Evolutionary conservation across 2,888 invertebrate genomes (phyloP).

Genomic region (Sarcophaga caerulescens): DNA sequence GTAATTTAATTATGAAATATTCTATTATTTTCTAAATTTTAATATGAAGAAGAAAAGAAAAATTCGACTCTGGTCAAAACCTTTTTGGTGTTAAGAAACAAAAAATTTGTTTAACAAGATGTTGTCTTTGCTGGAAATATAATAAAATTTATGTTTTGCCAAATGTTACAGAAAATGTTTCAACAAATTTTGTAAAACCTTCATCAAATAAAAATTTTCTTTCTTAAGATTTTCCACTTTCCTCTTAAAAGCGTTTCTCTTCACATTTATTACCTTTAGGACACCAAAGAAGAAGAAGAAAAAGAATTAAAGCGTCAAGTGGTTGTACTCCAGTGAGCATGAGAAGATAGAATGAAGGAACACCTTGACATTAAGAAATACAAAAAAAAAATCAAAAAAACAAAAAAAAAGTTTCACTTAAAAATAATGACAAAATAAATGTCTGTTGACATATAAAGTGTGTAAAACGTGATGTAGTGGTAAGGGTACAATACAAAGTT

Average conservation of each 20-base stretch:
- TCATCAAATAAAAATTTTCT: neutral
- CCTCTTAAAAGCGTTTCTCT: neutral
- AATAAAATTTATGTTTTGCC: neutral
- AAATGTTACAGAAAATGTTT: neutral
- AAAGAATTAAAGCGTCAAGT: neutral
- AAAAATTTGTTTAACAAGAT: neutral
- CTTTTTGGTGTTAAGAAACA: constrained; percentile 5
- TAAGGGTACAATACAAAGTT: neutral
- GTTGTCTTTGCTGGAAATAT: constrained; percentile 6
- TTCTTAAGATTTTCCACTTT: neutral
- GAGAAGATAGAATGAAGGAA: neutral
- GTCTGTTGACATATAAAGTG: constrained; percentile 24
- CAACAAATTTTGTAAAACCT: neutral
- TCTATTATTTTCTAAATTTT: too few species aligned
- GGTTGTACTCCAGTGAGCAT: neutral
- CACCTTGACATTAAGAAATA: constrained; percentile 26
- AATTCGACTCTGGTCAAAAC: too few species aligned
- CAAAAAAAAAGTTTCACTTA: constrained; percentile 7
- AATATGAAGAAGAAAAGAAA: too few species aligned
- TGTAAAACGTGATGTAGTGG: neutral
- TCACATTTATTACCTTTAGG: constrained; percentile 5
- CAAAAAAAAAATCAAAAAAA: neutral
- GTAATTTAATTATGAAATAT: too few species aligned
- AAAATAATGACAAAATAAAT: constrained; percentile 53
- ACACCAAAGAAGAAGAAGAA: neutral